phyloP scores from a whole-genome alignment of 2,888 invertebrate species.

The Gymnoscelis rufifasciata region DNA sequence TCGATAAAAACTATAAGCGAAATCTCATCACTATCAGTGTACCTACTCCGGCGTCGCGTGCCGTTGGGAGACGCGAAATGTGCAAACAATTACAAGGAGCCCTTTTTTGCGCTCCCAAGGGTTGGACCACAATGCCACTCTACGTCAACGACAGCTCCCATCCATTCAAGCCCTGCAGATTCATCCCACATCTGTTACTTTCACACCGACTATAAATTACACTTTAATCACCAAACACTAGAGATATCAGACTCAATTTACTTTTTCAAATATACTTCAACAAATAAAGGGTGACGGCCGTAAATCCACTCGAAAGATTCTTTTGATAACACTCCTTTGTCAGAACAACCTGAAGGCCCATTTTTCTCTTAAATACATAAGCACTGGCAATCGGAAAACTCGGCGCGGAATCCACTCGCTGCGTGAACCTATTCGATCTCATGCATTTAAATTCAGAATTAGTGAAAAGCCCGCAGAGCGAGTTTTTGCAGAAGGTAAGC shows the following conservation, averaged over 20 bases:
- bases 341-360: conserved; percentile 49
- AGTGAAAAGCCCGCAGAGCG: conserved; percentile 66
- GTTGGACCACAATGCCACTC: conserved; percentile 64
- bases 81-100: conserved; percentile 75
- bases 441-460: conserved; percentile 79
- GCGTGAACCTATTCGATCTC: conserved; percentile 75
- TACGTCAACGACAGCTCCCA: conserved; percentile 60
- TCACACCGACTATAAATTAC: conserved; percentile 55
- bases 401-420: conserved; percentile 54
- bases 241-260: conserved; percentile 33
- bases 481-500: conserved; percentile 61
- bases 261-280: conserved; percentile 32
- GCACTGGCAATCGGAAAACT: conserved; percentile 65
- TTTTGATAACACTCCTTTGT: conserved; percentile 56
- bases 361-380: conserved; percentile 70
- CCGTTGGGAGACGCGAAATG: conserved; percentile 62
- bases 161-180: conserved; percentile 54
- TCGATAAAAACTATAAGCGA: conserved; percentile 23
- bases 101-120: conserved; percentile 59
- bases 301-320: conserved; percentile 51
- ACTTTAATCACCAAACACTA: conserved; percentile 35
- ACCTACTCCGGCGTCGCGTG: conserved; percentile 35
- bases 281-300: conserved; percentile 37
- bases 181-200: conserved; percentile 64
- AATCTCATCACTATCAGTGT: conserved; percentile 28